Evolutionary conservation across 2,113 vertebrate species (phyloP).

Genomic region (Eira barbara): DNA sequence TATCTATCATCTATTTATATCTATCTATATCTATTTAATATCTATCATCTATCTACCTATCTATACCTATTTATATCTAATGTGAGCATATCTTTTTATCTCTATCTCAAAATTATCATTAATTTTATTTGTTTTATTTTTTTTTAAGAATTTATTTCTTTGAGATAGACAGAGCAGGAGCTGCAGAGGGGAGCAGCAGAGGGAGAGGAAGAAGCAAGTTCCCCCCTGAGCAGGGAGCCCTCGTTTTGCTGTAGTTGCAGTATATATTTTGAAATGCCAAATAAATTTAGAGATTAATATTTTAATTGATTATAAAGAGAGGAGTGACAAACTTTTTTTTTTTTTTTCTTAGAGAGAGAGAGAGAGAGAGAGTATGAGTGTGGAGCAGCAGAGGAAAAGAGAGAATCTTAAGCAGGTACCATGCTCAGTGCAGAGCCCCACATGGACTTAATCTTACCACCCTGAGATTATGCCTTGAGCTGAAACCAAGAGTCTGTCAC

Average conservation of each 20-base stretch:
- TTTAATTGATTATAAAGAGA: not conserved
- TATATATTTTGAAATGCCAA: not conserved
- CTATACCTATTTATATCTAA: not conserved
- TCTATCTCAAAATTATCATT: not conserved
- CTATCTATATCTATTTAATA: too few relatives aligned
- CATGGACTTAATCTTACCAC: not conserved
- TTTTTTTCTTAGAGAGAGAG: not conserved
- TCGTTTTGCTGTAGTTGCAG: not conserved
- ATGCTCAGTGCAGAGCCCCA: not conserved
- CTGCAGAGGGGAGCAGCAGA: not conserved
- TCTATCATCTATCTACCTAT: not conserved
- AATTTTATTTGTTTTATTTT: not conserved
- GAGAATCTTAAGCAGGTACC: not conserved
- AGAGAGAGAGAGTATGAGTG: not conserved
- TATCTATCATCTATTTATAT: not conserved
- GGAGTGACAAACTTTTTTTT: not conserved
- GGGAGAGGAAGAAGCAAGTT: not conserved
- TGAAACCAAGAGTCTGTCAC: not conserved
- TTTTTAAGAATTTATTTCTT: not conserved
- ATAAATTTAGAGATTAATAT: not conserved
- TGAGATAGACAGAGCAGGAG: not conserved
- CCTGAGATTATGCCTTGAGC: not conserved
- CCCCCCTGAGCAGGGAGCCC: not conserved
- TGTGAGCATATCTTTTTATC: not conserved
- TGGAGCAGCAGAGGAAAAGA: not conserved